Base-by-base conservation (phyloP, 2,113 vertebrate species). In the Pygoscelis adeliae region DNA sequence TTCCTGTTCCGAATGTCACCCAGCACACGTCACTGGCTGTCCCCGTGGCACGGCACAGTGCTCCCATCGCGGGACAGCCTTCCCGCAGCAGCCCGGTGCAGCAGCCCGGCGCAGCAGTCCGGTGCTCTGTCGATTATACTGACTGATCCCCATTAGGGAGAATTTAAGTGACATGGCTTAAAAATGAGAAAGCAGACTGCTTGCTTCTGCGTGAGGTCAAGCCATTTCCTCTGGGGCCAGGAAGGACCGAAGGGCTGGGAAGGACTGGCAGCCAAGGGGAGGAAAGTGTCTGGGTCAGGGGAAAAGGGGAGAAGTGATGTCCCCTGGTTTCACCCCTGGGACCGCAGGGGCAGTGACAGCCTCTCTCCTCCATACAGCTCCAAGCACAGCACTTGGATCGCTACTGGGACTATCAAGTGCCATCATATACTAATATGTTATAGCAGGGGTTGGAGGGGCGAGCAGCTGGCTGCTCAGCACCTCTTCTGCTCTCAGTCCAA, bases 1-100 rank as follows among this genome's bases (percentile, higher is more conserved):
- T 23, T 85, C 13, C 70, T 44, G 62, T 44, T 86, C 52, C 2
- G 5, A 65, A 49, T 32, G 46, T 29, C 76, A 80, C 26, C 12
- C 52, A 59, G 70, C 32, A 79, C 29, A 32, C 0, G 0, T 22
- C 46, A 58, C 38, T 1, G 2, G 46, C 65, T 3, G 1, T 49
- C 46, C 47, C 42, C 1, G 1, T 36, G 53, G 44, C 67, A 83
- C 1, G 1, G 70, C 55, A 80, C 82, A 63, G 40, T 1, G 6
- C 50, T 81, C 72, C 53, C 3, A 1, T 34, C 0, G 0, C 47
- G 55, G 42, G 47, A 69, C 58, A 50, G 46, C 2, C 6, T 0
- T 38, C 58, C 83, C 1, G 1, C 47, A 70, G 76, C 82, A 83
- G 71, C 70, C 56, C 27, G 6, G 46, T 46, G n/a, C 38, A 38